Evolutionary conservation across 1,140 invertebrate genomes (phyloP), one percentile per base, ranked within the genome.

Genomic region (Hermetia illucens): DNA sequence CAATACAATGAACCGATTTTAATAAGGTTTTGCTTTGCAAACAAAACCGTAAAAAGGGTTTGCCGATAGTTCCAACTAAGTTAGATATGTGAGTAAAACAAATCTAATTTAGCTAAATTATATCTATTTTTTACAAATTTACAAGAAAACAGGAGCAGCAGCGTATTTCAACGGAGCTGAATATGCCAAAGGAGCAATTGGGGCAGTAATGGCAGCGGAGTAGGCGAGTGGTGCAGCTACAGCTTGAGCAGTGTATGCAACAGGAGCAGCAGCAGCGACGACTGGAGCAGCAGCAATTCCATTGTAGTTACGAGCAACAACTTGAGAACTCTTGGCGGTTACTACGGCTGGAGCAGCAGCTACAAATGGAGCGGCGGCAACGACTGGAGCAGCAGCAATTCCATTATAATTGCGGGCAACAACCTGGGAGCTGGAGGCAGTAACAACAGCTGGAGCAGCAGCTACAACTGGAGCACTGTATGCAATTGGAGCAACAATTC

Each of bases 381-480:
- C 47, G 10, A 51, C 27, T 16, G 43, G 49, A 10, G 52, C 50
- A 15, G 46, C 30, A 10, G 58, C 55, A 21, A 58, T 58, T 6
- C 58, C 61, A 47, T 62, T 63, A 40, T 48, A 62, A 44, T 66
- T 65, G 32, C 62, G 55, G 30, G 63, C 58, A 41, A 66, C 38
- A 34, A 58, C 57, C 46, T 67, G 65, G 22, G 61, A 65, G 25
- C 64, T 66, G 5, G 51, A 53, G 15, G 66, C 60, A 13, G 64
- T 62, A 24, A 62, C 45, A 13, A 53, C 47, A 3, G 60, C 58
- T 25, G 58, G 48, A 34, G 53, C 47, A 0, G 51, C 43, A 10
- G 58, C 43, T 6, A 55, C 52, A 6, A 52, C 52, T 8, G 45
- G 47, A 5, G 55, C 44, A 19, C 49, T 49, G 13, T 47, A 45